phyloP scores from a whole-genome alignment of 2,113 vertebrate genomes.

The Spea multiplicata region DNA sequence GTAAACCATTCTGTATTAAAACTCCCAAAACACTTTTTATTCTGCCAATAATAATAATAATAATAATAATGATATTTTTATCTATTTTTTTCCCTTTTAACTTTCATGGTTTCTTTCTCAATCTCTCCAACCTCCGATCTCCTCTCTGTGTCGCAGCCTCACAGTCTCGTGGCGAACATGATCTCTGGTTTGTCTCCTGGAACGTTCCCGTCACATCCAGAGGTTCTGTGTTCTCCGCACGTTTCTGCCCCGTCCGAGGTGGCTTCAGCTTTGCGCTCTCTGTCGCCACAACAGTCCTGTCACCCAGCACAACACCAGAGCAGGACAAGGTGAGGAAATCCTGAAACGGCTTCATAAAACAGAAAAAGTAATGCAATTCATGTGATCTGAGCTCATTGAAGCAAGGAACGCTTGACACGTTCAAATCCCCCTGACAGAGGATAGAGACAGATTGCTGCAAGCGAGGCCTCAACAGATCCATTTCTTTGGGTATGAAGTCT shows the following conservation, averaged over 20 bases:
- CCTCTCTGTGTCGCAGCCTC: constrained; percentile 69
- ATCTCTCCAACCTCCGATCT: not conserved
- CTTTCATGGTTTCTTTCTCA: not conserved
- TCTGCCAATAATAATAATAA: not conserved
- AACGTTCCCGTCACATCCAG: constrained; percentile 74
- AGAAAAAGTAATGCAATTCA: not conserved
- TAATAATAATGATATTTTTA: not conserved
- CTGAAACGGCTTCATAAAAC: not conserved
- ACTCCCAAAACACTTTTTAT: not conserved
- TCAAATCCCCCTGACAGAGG: too few relatives aligned
- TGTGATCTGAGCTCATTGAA: not conserved
- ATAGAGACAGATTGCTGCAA: too few relatives aligned
- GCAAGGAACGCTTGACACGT: too few relatives aligned
- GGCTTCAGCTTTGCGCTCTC: constrained; percentile 83
- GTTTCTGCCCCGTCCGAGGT: constrained; percentile 68
- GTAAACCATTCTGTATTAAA: too few relatives aligned
- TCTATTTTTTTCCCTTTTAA: too few relatives aligned
- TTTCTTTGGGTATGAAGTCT: too few relatives aligned
- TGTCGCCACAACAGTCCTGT: constrained; percentile 81
- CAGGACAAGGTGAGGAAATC: constrained; percentile 48
- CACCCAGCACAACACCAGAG: constrained; percentile 68
- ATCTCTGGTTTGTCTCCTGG: constrained; percentile 77
- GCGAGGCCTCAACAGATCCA: too few relatives aligned
- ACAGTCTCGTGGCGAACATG: constrained; percentile 89
- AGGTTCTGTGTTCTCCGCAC: constrained; percentile 75